Percentiles rank a stretch among this genome's conserved stretches.
These are phyloP conservation scores for Rhyacophila brunnea DNA, from an alignment of 1,140 invertebrate genomes.

Conservation along the genomic window DNA sequence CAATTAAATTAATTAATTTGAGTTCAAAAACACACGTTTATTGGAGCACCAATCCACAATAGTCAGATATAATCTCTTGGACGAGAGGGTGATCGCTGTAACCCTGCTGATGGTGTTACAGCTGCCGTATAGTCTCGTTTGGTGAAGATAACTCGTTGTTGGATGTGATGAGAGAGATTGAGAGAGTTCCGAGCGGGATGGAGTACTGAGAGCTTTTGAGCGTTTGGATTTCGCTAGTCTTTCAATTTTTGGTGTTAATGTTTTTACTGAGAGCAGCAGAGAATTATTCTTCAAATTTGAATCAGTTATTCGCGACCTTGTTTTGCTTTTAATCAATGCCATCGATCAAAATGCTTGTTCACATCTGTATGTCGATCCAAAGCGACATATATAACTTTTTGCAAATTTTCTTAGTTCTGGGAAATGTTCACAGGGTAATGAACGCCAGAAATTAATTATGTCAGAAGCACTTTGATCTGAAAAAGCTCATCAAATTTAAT, in stretches of 20 bases:
- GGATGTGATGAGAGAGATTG: constrained; percentile 8
- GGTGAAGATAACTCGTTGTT: constrained; percentile 14
- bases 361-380: no score
- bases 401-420: no score
- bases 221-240: constrained; percentile 1
- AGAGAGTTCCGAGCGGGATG: neutral
- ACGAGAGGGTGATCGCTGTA: constrained; percentile 17
- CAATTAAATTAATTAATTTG: constrained; percentile 2
- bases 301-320: no score
- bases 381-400: no score
- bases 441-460: no score
- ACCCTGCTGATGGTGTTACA: constrained; percentile 8
- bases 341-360: no score
- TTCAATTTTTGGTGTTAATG: constrained; percentile 1
- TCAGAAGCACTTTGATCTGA: no score
- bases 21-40: constrained; percentile 6
- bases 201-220: neutral
- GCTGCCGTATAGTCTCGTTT: constrained; percentile 13
- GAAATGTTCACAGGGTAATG: no score
- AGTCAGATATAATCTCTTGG: constrained; percentile 12
- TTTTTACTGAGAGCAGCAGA: no score
- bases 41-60: constrained; percentile 14
- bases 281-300: no score
- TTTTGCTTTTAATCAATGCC: no score
- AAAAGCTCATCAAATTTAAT: no score